A percentile compares a stretch with the other conserved stretches of the same genome.
Evolutionary conservation across 2,797 vertebrate species (phyloP).

Genomic region (Cetoscarus ocellatus): DNA sequence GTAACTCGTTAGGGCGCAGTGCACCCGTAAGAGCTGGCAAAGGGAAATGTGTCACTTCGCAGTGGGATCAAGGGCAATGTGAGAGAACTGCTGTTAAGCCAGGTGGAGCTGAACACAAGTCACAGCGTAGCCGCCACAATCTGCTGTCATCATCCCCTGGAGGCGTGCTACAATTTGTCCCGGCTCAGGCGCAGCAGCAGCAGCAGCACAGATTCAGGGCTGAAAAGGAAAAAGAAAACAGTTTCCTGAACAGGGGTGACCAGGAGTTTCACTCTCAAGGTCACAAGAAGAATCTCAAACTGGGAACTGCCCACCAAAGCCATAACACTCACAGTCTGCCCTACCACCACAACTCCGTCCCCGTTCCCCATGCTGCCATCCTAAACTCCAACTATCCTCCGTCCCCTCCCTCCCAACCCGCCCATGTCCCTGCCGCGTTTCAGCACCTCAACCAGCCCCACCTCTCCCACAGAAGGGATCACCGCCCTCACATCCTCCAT

Average conservation of each 20-base stretch:
- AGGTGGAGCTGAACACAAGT: slow-evolving; percentile 64
- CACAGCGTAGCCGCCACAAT: slow-evolving; percentile 73
- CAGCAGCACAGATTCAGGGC: slow-evolving; percentile 69
- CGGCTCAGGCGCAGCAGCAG: slow-evolving; percentile 76
- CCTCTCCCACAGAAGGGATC: slow-evolving; percentile 68
- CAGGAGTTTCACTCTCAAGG: slow-evolving; percentile 73
- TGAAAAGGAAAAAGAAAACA: slow-evolving; percentile 77
- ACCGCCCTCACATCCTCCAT: slow-evolving; percentile 74
- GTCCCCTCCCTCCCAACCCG: slow-evolving; percentile 68
- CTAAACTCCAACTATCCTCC: slow-evolving; percentile 79
- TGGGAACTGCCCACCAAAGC: slow-evolving; percentile 82
- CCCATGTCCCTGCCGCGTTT: slow-evolving; percentile 70
- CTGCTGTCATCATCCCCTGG: slow-evolving; percentile 77
- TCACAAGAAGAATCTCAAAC: slow-evolving; percentile 85
- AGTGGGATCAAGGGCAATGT: slow-evolving; percentile 79
- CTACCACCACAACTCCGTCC: slow-evolving; percentile 80
- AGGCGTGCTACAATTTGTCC: slow-evolving; percentile 82
- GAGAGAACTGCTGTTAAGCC: slow-evolving; percentile 72
- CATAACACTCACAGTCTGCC: slow-evolving; percentile 79
- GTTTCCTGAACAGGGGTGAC: slow-evolving; percentile 58
- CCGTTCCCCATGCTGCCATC: slow-evolving; percentile 81
- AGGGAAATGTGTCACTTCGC: slow-evolving; percentile 77
- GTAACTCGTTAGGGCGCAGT: slow-evolving; percentile 76
- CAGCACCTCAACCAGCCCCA: slow-evolving; percentile 74
- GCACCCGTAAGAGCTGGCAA: slow-evolving; percentile 70